phyloP scores from a whole-genome alignment of 2,888 invertebrate species.

The Boloria euphrosyne region DNA sequence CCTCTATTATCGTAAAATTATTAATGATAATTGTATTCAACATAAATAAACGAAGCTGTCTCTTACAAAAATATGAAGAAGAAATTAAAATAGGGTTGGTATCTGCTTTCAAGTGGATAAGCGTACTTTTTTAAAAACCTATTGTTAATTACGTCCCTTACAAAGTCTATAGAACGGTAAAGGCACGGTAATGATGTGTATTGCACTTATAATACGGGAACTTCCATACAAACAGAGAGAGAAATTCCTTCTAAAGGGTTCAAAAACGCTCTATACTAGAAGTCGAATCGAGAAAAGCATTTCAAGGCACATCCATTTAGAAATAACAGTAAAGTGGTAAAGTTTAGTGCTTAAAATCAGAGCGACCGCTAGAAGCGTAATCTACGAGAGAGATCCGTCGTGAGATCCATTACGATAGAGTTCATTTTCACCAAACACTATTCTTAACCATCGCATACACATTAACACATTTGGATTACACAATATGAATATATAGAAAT shows the following conservation, averaged over 20 bases:
- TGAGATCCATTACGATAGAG: constrained; percentile 46
- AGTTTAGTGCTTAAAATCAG: constrained; percentile 56
- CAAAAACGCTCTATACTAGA: constrained; percentile 79
- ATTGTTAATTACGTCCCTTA: constrained; percentile 82
- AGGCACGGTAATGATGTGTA: constrained; percentile 82
- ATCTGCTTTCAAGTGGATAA: constrained; percentile 60
- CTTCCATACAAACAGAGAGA: constrained; percentile 77
- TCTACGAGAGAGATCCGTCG: constrained; percentile 53
- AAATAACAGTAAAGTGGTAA: constrained; percentile 74
- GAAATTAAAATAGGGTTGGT: constrained; percentile 59
- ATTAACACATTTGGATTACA: constrained; percentile 45
- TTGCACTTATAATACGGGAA: constrained; percentile 75
- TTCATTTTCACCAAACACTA: constrained; percentile 34
- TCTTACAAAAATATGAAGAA: constrained; percentile 65
- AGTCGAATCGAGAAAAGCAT: constrained; percentile 79
- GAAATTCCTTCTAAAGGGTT: constrained; percentile 77
- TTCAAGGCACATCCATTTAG: constrained; percentile 82
- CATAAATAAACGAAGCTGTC: constrained; percentile 58
- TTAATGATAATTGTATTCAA: constrained; percentile 49
- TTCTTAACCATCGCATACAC: constrained; percentile 34
- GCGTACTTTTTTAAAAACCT: constrained; percentile 69
- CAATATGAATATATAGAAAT: constrained; percentile 59
- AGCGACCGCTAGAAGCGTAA: constrained; percentile 73
- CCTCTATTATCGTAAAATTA: constrained; percentile 50
- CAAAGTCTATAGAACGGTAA: constrained; percentile 82